A percentile compares a stretch with the other conserved stretches of the same genome.
Conservation (phyloP, 1,140 invertebrate species). For the Chelonus insularis region DNA sequence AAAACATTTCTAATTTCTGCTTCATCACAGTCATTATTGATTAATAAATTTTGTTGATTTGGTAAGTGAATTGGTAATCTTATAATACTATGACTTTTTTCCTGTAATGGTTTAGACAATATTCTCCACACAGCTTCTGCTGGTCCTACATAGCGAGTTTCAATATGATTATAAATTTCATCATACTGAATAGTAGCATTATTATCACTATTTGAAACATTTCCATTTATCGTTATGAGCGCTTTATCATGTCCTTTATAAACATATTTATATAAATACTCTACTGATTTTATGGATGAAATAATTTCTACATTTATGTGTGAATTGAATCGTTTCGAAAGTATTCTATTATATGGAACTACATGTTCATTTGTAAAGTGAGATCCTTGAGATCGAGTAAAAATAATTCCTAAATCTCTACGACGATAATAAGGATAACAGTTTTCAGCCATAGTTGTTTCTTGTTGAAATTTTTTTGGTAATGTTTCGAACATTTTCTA, state of each 20-base stretch:
- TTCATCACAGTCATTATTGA: not conserved
- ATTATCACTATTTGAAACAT: not conserved
- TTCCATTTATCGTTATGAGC: not conserved
- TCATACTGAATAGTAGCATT: not conserved
- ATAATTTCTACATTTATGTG: conserved; percentile 23
- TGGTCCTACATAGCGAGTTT: not conserved
- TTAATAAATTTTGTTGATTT: not conserved
- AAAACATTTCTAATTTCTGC: too few relatives aligned
- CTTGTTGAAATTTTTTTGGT: conserved; percentile 23
- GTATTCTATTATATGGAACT: conserved; percentile 17
- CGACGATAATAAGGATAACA: not conserved
- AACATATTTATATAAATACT: conserved; percentile 22
- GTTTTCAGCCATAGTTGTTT: conserved; percentile 11
- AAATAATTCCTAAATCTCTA: conserved; percentile 2
- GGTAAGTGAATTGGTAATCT: not conserved
- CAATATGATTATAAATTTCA: conserved; percentile 4
- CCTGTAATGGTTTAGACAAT: not conserved
- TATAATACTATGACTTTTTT: not conserved
- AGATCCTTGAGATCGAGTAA: not conserved
- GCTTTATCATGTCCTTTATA: conserved; percentile 15
- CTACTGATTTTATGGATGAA: conserved; percentile 5
- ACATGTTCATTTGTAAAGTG: conserved; percentile 3
- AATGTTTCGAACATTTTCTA: conserved; percentile 36
- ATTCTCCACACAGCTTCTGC: not conserved
- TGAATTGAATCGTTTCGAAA: conserved; percentile 12